phyloP scores from a whole-genome alignment of 2,797 vertebrate genomes.

The Gouania willdenowi region DNA sequence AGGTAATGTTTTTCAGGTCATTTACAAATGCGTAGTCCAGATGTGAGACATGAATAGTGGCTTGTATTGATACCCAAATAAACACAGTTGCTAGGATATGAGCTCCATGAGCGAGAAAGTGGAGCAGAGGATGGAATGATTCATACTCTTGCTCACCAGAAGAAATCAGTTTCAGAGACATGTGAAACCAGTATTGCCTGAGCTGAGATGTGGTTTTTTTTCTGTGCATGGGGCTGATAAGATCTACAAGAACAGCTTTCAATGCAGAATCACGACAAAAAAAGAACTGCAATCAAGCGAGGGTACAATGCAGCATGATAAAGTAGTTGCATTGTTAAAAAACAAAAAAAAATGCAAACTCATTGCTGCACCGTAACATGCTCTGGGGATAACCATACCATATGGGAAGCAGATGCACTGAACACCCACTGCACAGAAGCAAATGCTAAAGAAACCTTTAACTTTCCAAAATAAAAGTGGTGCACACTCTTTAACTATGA shows the following conservation, averaged over 20 bases:
- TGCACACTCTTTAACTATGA: slow-evolving; percentile 26
- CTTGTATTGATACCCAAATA: slow-evolving; percentile 26
- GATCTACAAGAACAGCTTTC: slow-evolving; percentile 30
- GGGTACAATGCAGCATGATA: too few species aligned
- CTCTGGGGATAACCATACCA: too few species aligned
- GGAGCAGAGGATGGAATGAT: slow-evolving; percentile 34
- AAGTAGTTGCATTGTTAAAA: too few species aligned
- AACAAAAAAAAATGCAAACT: too few species aligned
- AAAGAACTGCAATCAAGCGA: too few species aligned
- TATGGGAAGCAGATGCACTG: slow-evolving; percentile 38
- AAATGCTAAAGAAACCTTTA: slow-evolving; percentile 50
- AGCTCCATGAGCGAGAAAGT: slow-evolving; percentile 17
- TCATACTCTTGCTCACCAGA: slow-evolving; percentile 29
- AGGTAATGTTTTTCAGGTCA: slow-evolving; percentile 23
- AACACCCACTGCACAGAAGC: slow-evolving; percentile 12
- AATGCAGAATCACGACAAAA: too few species aligned
- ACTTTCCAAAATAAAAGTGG: slow-evolving; percentile 60
- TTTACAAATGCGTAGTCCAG: slow-evolving; percentile 40
- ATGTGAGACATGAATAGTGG: slow-evolving; percentile 24
- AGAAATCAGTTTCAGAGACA: slow-evolving; percentile 24
- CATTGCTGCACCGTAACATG: too few species aligned
- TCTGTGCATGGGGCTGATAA: slow-evolving; percentile 29
- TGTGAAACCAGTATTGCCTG: too few species aligned
- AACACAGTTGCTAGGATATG: slow-evolving; percentile 52
- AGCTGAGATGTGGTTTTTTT: slow-evolving; percentile 4